phyloP scores from a whole-genome alignment of 2,113 vertebrate species.

The Cygnus atratus region DNA sequence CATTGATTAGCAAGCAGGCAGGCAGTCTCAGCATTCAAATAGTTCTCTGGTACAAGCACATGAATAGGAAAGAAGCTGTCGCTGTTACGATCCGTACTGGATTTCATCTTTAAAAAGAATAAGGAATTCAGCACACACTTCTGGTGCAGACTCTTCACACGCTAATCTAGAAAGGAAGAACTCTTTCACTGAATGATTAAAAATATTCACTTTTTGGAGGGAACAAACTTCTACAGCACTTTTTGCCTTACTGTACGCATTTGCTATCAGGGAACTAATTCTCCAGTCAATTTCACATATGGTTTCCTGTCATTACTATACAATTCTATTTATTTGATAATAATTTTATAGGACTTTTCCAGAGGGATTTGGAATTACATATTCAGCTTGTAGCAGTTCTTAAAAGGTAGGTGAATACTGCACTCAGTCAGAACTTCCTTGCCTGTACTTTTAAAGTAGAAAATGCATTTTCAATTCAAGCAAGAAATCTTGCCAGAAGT shows the following conservation, averaged over 20 bases:
- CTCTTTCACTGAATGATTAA: conserved; percentile 53
- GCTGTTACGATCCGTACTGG: not conserved
- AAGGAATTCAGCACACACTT: conserved; percentile 28
- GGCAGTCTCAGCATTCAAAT: not conserved
- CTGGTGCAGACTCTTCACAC: conserved; percentile 19
- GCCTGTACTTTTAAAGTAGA: conserved; percentile 24
- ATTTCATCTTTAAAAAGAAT: conserved; percentile 7
- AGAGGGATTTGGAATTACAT: conserved; percentile 32
- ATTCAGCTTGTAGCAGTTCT: conserved; percentile 33
- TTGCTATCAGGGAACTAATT: conserved; percentile 48
- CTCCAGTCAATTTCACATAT: conserved; percentile 63
- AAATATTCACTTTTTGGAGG: conserved; percentile 48
- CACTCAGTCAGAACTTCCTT: conserved; percentile 6
- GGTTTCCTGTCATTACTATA: conserved; percentile 60
- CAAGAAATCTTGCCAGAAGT: not conserved
- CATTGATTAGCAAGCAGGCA: not conserved
- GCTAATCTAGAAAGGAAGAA: conserved; percentile 26
- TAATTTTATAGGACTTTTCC: conserved; percentile 59
- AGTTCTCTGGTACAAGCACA: not conserved
- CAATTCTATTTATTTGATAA: conserved; percentile 67
- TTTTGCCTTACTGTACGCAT: conserved; percentile 1
- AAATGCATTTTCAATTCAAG: conserved; percentile 23
- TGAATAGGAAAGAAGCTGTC: not conserved
- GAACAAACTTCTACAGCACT: conserved; percentile 34
- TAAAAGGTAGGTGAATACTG: conserved; percentile 14